phyloP scores from a whole-genome alignment of 2,888 invertebrate genomes.

The Drosophila kokeensis region DNA sequence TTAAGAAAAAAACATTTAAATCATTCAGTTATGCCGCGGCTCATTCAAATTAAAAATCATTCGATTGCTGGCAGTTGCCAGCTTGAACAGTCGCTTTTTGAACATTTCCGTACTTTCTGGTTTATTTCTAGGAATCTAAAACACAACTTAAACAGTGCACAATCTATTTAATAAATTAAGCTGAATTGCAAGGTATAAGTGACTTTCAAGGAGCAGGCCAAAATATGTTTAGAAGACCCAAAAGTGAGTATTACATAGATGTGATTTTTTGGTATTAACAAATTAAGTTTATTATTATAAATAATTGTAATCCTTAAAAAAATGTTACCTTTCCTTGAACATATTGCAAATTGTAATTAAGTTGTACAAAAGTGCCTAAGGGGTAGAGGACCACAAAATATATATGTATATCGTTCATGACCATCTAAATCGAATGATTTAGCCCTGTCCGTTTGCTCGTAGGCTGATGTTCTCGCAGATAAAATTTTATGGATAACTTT shows the following conservation, averaged over 20 bases:
- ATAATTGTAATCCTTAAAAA: not conserved
- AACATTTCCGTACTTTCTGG: slow-evolving; percentile 6
- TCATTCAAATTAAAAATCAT: slow-evolving; percentile 40
- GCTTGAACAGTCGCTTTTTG: slow-evolving; percentile 8
- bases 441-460: not conserved
- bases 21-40: slow-evolving; percentile 25
- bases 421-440: not conserved
- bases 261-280: not conserved
- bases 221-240: slow-evolving; percentile 44
- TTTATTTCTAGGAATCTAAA: not conserved
- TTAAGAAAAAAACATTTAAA: slow-evolving; percentile 33
- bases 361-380: not conserved
- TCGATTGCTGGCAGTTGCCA: slow-evolving; percentile 34
- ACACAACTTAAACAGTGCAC: slow-evolving; percentile 9
- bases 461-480: not conserved
- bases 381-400: not conserved
- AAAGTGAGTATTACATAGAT: slow-evolving; percentile 43
- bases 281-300: not conserved
- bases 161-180: not conserved
- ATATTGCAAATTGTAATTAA: not conserved
- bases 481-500: not conserved
- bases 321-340: not conserved
- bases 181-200: not conserved
- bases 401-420: not conserved
- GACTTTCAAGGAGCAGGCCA: not conserved